Conservation (phyloP, 92 coral and sea anemone species). For the Plumapathes pennacea region DNA sequence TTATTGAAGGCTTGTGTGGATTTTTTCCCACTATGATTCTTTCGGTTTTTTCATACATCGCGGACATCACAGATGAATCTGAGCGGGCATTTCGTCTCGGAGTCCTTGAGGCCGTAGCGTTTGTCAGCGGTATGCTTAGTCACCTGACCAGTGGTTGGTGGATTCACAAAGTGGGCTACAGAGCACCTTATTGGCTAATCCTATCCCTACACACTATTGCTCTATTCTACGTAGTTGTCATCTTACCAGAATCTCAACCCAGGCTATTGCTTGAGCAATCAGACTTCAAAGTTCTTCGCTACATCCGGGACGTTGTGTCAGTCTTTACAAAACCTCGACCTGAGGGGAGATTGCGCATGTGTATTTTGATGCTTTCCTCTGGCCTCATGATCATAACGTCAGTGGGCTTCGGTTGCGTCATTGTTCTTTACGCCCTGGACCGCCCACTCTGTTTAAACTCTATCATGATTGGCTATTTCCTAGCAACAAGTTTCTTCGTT, state of each 20-base stretch:
- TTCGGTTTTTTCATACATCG: constrained; percentile 90
- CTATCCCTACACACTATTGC: constrained; percentile 78
- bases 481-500: constrained; percentile 84
- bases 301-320: constrained; percentile 69
- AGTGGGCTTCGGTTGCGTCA: constrained; percentile 93
- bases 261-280: constrained; percentile 46
- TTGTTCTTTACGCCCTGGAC: constrained; percentile 90
- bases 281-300: constrained; percentile 45
- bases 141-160: constrained; percentile 94
- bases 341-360: constrained; percentile 79
- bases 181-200: constrained; percentile 80
- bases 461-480: constrained; percentile 85
- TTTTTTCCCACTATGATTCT: constrained; percentile 92
- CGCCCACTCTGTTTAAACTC: constrained; percentile 93
- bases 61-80: constrained; percentile 87
- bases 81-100: constrained; percentile 98
- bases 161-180: constrained; percentile 80
- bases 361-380: constrained; percentile 71
- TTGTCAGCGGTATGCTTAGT: constrained; percentile 93
- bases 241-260: constrained; percentile 86
- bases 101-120: constrained; percentile 85
- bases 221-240: constrained; percentile 75
- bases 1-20: constrained; percentile 87
- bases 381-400: constrained; percentile 94
- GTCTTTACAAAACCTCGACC: constrained; percentile 75